Base-by-base conservation (phyloP, 2,888 invertebrate genomes). In the Macrophya annulata region DNA sequence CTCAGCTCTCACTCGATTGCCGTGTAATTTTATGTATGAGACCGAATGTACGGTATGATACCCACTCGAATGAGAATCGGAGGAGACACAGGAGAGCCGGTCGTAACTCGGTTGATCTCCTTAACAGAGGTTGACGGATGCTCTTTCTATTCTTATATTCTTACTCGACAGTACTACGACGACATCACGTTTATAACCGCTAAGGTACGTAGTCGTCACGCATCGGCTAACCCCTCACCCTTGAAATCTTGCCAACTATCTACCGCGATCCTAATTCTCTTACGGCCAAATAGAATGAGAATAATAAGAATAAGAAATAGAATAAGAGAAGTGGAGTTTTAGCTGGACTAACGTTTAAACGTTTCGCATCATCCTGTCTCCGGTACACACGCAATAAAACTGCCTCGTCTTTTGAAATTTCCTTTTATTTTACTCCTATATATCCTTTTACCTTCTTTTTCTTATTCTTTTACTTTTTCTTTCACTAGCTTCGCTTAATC, bases 211-310 rank as follows among this genome's bases (percentile, higher is more conserved):
- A 55, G 62, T 81, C 65, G 81, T 81, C 81, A 62, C 81, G 81
- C 81, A 81, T 81, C 81, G 81, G 10, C 65, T 81, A 43, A 62
- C 40, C 81, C 59, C 43, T 81, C 81, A 81, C 81, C 81, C 81
- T 81, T 81, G 81, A 81, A 81, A 81, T 43, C 12, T 81, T 65
- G 81, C 81, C 81, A 81, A 81, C 62, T 62, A 40, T 40, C 65
- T 40, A 12, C 31, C 55, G 55, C 55, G 17, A n/a, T 55, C 62
- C 62, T 31, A 25, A 25, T 5, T 25, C 62, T 62, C 62, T 62
- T n/a, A 12, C 25, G 62, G 25, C 12, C 62, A 62, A 62, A 62
- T 10, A 12, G 25, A 62, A 62, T 2, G 62, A 12, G 25, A 62
- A 25, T 3, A 62, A 62, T 1, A 21, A 4, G 62, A 62, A 9